These are phyloP conservation scores for Agonopterix alstromeriana DNA, from an alignment of 2,888 invertebrate genomes.

Conservation along the genomic window DNA sequence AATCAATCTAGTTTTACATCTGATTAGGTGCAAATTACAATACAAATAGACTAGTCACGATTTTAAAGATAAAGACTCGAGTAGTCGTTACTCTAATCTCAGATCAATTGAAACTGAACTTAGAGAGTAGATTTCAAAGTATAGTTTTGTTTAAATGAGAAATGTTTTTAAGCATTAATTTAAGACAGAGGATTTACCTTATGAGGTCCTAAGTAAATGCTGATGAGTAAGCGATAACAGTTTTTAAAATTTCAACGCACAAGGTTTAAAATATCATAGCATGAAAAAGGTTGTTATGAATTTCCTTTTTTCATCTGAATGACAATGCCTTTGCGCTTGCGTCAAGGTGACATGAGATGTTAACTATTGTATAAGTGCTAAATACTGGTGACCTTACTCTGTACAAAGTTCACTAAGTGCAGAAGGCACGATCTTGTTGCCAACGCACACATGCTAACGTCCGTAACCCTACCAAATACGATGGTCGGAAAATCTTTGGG, in stretches of 20 bases:
- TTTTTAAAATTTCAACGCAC: slow-evolving; percentile 21
- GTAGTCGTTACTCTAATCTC: slow-evolving; percentile 16
- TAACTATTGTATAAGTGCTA: slow-evolving; percentile 71
- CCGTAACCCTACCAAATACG: slow-evolving; percentile 23
- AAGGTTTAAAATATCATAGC: slow-evolving; percentile 29
- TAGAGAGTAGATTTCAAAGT: no score
- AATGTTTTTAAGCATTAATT: slow-evolving; percentile 10
- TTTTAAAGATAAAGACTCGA: slow-evolving; percentile 15
- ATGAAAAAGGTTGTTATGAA: slow-evolving; percentile 17
- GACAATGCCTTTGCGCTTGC: slow-evolving; percentile 54
- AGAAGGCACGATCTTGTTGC: slow-evolving; percentile 40
- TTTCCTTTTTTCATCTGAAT: slow-evolving; percentile 17
- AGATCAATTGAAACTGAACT: no score
- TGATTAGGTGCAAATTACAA: slow-evolving; percentile 74
- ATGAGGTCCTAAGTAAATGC: slow-evolving; percentile 27
- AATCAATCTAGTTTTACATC: slow-evolving; percentile 73
- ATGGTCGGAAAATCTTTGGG: slow-evolving; percentile 31
- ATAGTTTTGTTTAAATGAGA: no score
- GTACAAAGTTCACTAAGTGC: slow-evolving; percentile 70
- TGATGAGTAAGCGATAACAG: slow-evolving; percentile 23
- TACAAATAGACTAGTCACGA: slow-evolving; percentile 72
- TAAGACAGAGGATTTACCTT: slow-evolving; percentile 10
- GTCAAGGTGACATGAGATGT: slow-evolving; percentile 73
- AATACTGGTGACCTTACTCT: slow-evolving; percentile 68
- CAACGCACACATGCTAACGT: slow-evolving; percentile 13